Conservation (phyloP, 2,797 vertebrate species). For the Acipenser transmontanus region DNA sequence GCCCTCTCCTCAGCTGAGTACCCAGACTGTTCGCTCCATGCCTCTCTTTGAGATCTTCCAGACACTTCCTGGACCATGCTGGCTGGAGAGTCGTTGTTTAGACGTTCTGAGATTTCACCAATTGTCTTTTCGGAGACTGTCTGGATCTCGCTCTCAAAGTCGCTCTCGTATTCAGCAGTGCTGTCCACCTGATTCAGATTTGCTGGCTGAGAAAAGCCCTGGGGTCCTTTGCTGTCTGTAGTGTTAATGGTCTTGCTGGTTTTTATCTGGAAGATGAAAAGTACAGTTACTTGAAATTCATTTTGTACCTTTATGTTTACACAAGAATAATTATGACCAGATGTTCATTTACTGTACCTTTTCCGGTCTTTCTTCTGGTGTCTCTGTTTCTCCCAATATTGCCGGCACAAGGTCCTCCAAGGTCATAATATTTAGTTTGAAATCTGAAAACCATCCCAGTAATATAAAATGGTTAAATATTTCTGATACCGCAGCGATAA, state of each 20-base stretch:
- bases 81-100: slow-evolving; percentile 32
- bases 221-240: not conserved
- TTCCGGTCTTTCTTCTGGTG: slow-evolving; percentile 32
- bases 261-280: not conserved
- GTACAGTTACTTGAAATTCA: not conserved
- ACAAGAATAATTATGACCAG: not conserved
- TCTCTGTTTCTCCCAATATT: slow-evolving; percentile 21
- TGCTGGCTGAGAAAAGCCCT: not conserved
- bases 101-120: slow-evolving; percentile 58
- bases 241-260: not conserved
- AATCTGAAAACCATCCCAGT: slow-evolving; percentile 51
- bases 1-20: slow-evolving; percentile 23
- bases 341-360: slow-evolving; percentile 34
- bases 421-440: slow-evolving; percentile 71
- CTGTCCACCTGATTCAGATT: slow-evolving; percentile 6
- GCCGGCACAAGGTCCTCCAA: slow-evolving; percentile 68
- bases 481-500: not conserved
- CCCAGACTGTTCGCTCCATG: slow-evolving; percentile 17
- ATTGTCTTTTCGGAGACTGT: slow-evolving; percentile 25
- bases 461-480: too few species aligned
- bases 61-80: slow-evolving; percentile 18
- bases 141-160: slow-evolving; percentile 43
- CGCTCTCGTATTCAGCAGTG: slow-evolving; percentile 35
- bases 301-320: not conserved
- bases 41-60: slow-evolving; percentile 24